Conservation (phyloP, 1,140 invertebrate genomes). For the Ceratoteleas bidentatus region DNA sequence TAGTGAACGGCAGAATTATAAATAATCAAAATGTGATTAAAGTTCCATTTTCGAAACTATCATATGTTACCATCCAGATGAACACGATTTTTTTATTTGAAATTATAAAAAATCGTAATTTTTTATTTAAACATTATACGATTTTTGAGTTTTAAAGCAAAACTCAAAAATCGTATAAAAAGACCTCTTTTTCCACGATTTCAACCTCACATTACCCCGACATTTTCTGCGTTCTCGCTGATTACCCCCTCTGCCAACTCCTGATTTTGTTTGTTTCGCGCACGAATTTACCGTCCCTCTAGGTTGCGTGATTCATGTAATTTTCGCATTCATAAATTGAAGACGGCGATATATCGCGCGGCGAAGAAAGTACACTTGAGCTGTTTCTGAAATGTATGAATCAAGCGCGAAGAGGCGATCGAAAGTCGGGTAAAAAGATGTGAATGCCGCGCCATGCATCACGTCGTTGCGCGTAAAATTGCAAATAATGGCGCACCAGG, state of each 20-base stretch:
- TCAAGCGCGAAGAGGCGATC: constrained; percentile 49
- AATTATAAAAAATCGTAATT: no score
- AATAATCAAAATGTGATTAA: no score
- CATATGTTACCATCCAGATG: no score
- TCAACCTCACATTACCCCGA: no score
- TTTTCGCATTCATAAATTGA: constrained; percentile 52
- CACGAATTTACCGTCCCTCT: not conserved
- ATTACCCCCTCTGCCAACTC: not conserved
- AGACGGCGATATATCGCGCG: constrained; percentile 58
- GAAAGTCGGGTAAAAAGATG: constrained; percentile 38
- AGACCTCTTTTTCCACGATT: no score
- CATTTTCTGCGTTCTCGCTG: no score
- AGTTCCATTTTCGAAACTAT: no score
- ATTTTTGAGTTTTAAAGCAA: no score
- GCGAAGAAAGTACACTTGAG: constrained; percentile 52
- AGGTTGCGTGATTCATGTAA: constrained; percentile 29
- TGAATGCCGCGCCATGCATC: constrained; percentile 51
- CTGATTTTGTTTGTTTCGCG: constrained; percentile 29
- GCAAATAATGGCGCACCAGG: constrained; percentile 56
- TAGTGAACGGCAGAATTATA: no score
- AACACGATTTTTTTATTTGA: no score
- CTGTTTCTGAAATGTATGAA: constrained; percentile 49
- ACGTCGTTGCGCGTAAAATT: constrained; percentile 49
- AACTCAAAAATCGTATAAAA: no score
- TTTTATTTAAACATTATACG: no score